phyloP scores from a whole-genome alignment of 2,888 invertebrate genomes.

The Cephalotes varians region DNA sequence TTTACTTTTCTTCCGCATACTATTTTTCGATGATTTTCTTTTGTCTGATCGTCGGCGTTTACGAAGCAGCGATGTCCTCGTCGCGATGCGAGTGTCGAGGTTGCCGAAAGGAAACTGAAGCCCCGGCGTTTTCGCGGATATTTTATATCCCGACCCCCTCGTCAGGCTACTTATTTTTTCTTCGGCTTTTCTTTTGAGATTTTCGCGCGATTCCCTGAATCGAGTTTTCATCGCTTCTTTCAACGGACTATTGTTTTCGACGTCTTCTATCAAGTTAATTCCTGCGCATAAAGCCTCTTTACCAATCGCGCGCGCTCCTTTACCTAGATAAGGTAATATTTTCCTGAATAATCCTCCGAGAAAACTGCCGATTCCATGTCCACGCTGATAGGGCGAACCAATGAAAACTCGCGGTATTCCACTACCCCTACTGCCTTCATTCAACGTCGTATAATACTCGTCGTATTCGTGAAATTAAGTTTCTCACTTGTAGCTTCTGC shows the following conservation, averaged over 20 bases:
- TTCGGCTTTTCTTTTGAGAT: background rate
- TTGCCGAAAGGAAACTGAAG: background rate
- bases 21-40: background rate
- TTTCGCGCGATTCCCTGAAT: background rate
- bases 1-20: background rate
- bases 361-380: too few relatives aligned
- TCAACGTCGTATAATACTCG: too few relatives aligned
- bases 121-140: background rate
- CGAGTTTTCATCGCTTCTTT: background rate
- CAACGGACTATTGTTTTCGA: background rate
- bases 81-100: background rate
- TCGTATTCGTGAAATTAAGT: too few relatives aligned
- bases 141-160: background rate
- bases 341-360: too few relatives aligned
- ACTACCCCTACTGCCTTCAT: too few relatives aligned
- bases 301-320: too few relatives aligned
- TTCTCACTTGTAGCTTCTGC: too few relatives aligned
- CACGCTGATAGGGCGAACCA: too few relatives aligned
- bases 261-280: background rate
- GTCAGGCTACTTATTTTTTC: background rate
- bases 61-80: background rate
- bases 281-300: background rate
- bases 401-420: too few relatives aligned
- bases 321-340: too few relatives aligned
- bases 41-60: background rate